Evolutionary conservation across 2,888 invertebrate genomes (phyloP).

Genomic region (Cephus pygmeus): DNA sequence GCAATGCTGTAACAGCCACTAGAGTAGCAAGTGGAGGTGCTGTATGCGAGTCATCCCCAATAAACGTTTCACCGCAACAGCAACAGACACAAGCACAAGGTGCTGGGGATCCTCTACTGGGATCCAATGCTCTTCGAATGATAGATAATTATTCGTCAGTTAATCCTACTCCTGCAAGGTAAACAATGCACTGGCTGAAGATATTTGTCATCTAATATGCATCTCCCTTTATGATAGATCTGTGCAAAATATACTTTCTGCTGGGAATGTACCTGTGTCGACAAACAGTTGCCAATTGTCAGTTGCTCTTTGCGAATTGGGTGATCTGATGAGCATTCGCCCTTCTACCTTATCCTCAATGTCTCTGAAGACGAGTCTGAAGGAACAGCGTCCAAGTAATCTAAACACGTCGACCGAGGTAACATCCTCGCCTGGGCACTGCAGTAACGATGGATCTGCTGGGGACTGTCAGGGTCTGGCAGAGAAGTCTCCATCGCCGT

Average conservation of each 20-base stretch:
- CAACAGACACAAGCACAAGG: slow-evolving; percentile 39
- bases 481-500: slow-evolving; percentile 40
- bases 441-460: slow-evolving; percentile 34
- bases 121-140: slow-evolving; percentile 38
- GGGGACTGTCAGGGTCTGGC: slow-evolving; percentile 41
- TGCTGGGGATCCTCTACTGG: slow-evolving; percentile 38
- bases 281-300: slow-evolving; percentile 41
- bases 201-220: slow-evolving; percentile 1
- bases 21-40: slow-evolving; percentile 40
- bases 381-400: slow-evolving; percentile 35
- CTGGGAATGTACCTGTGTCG: slow-evolving; percentile 21
- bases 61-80: slow-evolving; percentile 29
- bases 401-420: slow-evolving; percentile 29
- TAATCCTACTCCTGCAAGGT: slow-evolving; percentile 45
- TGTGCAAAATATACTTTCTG: slow-evolving; percentile 36
- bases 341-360: slow-evolving; percentile 47
- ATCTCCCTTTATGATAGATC: slow-evolving; percentile 27
- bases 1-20: slow-evolving; percentile 73
- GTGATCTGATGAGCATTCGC: slow-evolving; percentile 43
- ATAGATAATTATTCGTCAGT: slow-evolving; percentile 38
- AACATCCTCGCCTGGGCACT: slow-evolving; percentile 26
- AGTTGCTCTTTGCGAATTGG: slow-evolving; percentile 44
- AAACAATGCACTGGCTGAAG: not conserved
- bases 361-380: slow-evolving; percentile 48
- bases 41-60: slow-evolving; percentile 34